Base-by-base conservation (phyloP, 2,888 invertebrate genomes). In the Phortica magna region DNA sequence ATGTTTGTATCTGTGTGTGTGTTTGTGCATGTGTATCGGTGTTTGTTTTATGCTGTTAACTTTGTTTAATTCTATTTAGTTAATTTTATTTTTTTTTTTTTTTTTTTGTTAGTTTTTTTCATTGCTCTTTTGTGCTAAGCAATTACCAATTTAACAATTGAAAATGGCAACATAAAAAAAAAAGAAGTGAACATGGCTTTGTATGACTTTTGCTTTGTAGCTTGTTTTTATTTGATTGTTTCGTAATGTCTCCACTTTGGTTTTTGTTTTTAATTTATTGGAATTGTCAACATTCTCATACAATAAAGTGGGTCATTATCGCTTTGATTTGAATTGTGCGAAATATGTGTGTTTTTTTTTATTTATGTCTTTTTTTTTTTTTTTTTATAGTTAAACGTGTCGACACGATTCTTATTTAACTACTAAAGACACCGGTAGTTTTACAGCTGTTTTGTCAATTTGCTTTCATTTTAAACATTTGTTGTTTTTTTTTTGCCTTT, bases 1-100 rank as follows among this genome's bases (percentile, higher is more conserved):
- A n/a, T 71, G 72, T 72, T 57, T 59, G 61, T 48, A 39, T 77
- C 31, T 31, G 68, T 73, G 71, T 70, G 67, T 67, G 31, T 73
- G 71, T 70, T 59, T 67, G 31, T 73, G 67, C n/a, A 61, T 42
- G 48, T 14, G 14, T 57, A 14, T 75, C 39, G 41, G 14, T 22
- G 39, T 64, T 10, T 4, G 22, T 64, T 64, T 64, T 31, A 31
- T 64, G 39, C 39, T 64, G 31, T 64, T 64, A 14, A 22, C 2
- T 64, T 12, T 31, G 31, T 39, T 64, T 74, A 12, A 22, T 48
- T 70, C 19, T 53, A 19, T 53, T 19, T 70, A 41, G 9, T 17
- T 65, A 65, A 70, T 70, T 42, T 70, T 70, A 48, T 17, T 17
- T 14, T 17, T 48, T 19, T 70, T 17, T 70, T n/a, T 65, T 31